A percentile compares a stretch with the other conserved stretches of the same genome.
These are phyloP conservation scores for Montifringilla adamsi DNA, from an alignment of 2,113 vertebrate species.

Conservation along the genomic window DNA sequence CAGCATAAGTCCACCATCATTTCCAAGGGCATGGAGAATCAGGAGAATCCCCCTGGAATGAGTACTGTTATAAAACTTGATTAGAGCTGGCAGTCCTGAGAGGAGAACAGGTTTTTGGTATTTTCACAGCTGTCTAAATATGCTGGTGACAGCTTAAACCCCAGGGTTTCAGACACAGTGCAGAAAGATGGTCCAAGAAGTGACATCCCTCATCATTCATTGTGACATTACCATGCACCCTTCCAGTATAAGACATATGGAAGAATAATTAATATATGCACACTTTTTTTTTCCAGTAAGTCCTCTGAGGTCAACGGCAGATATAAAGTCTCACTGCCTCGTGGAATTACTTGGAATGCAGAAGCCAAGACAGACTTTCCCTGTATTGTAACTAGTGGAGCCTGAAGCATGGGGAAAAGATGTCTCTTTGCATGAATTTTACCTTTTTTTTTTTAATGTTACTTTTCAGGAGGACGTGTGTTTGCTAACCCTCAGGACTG, in stretches of 20 bases:
- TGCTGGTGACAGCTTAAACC: neutral
- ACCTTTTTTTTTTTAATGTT: neutral
- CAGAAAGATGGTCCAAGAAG: neutral
- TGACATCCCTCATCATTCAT: neutral
- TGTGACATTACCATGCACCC: neutral
- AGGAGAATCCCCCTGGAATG: neutral
- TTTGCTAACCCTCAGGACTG: constrained; percentile 96
- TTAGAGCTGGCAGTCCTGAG: neutral
- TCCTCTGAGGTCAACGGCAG: neutral
- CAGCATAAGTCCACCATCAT: neutral
- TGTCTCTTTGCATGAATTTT: neutral
- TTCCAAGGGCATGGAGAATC: neutral
- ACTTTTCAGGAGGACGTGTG: constrained; percentile 83
- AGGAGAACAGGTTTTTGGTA: neutral
- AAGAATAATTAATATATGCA: neutral
- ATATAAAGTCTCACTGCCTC: fast-evolving
- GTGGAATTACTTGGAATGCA: fast-evolving
- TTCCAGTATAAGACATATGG: neutral
- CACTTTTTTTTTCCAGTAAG: neutral
- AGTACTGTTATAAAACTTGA: neutral
- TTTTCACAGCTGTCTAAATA: constrained; percentile 27
- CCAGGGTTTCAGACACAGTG: neutral
- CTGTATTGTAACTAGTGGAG: neutral
- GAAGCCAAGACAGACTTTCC: neutral
- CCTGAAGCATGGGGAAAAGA: fast-evolving